Conservation (phyloP, 2,888 invertebrate species). For the Bugulina stolonifera region DNA sequence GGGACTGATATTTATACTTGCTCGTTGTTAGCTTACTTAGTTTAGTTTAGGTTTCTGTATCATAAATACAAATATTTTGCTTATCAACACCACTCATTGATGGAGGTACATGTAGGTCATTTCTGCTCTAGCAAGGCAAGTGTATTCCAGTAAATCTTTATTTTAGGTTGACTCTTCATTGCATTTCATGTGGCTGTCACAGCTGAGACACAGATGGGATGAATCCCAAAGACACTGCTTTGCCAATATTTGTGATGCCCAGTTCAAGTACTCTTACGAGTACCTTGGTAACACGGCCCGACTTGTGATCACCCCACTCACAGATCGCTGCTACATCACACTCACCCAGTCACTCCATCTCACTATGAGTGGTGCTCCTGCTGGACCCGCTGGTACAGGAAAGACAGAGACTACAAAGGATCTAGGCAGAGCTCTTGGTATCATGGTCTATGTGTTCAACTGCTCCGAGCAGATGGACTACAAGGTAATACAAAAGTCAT, state of each 20-base stretch:
- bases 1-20: too few species aligned
- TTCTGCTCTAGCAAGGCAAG: too few species aligned
- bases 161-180: conserved; percentile 37
- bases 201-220: conserved; percentile 83
- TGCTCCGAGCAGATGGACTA: conserved; percentile 99
- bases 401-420: conserved; percentile 98
- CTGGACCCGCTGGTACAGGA: conserved; percentile 81
- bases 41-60: too few species aligned
- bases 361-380: conserved; percentile 94
- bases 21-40: too few species aligned
- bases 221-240: conserved; percentile 82
- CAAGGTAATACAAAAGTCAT: conserved; percentile 59
- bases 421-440: conserved; percentile 85
- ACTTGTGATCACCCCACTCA: conserved; percentile 88
- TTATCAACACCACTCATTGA: too few species aligned
- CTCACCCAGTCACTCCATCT: conserved; percentile 87
- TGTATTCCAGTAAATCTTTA: too few species aligned
- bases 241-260: conserved; percentile 94
- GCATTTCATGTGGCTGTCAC: conserved; percentile 56
- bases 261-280: conserved; percentile 87
- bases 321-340: conserved; percentile 88
- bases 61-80: too few species aligned
- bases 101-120: too few species aligned
- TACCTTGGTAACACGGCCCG: conserved; percentile 93
- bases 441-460: conserved; percentile 96